These are phyloP conservation scores for Atherinomorus stipes DNA, from an alignment of 2,113 vertebrate species.

Conservation along the genomic window DNA sequence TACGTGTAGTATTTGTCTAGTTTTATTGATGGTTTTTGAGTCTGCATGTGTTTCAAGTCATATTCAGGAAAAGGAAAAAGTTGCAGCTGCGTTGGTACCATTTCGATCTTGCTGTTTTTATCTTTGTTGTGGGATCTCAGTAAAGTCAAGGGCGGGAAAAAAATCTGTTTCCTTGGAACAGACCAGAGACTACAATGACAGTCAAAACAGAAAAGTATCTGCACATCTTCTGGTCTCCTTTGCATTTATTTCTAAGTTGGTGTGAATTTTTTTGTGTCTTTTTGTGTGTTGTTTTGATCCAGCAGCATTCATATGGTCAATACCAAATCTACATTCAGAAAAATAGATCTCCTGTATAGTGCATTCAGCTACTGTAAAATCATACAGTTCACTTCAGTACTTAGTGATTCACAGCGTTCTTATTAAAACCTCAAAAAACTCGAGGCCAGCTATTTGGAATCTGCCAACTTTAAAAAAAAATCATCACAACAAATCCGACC, in stretches of 20 bases:
- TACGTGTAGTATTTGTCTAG: conserved; percentile 36
- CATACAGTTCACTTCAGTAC: conserved; percentile 57
- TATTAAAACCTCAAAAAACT: conserved; percentile 32
- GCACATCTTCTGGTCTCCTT: not conserved
- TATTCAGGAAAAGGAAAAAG: conserved; percentile 75
- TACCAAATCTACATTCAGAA: conserved; percentile 82
- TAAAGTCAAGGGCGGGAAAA: conserved; percentile 1
- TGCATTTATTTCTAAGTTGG: conserved; percentile 44
- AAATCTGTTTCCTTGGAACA: conserved; percentile 16
- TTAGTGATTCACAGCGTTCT: conserved; percentile 72
- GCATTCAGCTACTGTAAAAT: conserved; percentile 68
- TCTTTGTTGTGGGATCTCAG: conserved; percentile 39
- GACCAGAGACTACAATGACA: conserved; percentile 7
- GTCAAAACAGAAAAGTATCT: conserved; percentile 3
- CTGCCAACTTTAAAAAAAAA: conserved; percentile 68
- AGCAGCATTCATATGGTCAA: conserved; percentile 69
- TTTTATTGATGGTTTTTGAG: conserved; percentile 51
- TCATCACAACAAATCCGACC: conserved; percentile 42
- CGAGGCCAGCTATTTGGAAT: conserved; percentile 71
- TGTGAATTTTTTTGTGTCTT: conserved; percentile 22
- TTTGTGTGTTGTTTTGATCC: conserved; percentile 57
- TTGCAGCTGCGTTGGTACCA: conserved; percentile 61
- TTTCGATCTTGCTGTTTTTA: conserved; percentile 33
- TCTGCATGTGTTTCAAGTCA: conserved; percentile 80
- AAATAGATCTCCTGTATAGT: conserved; percentile 76